Conservation (phyloP, 2,797 vertebrate genomes). For the Enteromius unitaeniatus region DNA sequence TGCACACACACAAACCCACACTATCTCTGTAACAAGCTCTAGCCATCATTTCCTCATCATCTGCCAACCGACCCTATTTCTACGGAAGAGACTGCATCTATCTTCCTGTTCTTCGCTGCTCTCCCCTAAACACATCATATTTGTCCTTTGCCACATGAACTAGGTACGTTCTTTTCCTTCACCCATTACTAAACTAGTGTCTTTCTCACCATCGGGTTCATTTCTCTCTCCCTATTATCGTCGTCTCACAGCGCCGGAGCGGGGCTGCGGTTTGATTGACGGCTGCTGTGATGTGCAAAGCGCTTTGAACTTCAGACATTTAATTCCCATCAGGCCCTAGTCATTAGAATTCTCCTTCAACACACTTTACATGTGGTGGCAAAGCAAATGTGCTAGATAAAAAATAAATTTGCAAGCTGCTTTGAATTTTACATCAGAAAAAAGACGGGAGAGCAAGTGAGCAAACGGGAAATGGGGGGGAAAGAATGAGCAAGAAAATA, state of each 20-base stretch:
- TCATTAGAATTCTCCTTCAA: conserved; percentile 94
- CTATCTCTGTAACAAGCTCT: conserved; percentile 7
- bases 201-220: conserved; percentile 7
- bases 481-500: conserved; percentile 15
- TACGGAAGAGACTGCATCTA: background rate
- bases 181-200: conserved; percentile 30
- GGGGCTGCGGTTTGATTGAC: conserved; percentile 82
- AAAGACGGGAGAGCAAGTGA: conserved; percentile 48
- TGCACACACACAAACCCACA: background rate
- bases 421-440: conserved; percentile 93
- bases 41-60: conserved; percentile 13
- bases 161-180: conserved; percentile 18
- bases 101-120: background rate
- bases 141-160: conserved; percentile 13
- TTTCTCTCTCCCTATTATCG: conserved; percentile 29
- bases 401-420: conserved; percentile 87
- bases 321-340: conserved; percentile 89
- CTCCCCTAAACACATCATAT: background rate
- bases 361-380: conserved; percentile 88
- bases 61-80: background rate
- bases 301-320: conserved; percentile 93
- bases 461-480: conserved; percentile 48
- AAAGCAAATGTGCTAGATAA: conserved; percentile 87
- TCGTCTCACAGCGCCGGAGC: conserved; percentile 18
- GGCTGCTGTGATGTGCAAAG: conserved; percentile 88